phyloP scores from a whole-genome alignment of 2,797 vertebrate genomes.

The Enteromius afrohamiltoni region DNA sequence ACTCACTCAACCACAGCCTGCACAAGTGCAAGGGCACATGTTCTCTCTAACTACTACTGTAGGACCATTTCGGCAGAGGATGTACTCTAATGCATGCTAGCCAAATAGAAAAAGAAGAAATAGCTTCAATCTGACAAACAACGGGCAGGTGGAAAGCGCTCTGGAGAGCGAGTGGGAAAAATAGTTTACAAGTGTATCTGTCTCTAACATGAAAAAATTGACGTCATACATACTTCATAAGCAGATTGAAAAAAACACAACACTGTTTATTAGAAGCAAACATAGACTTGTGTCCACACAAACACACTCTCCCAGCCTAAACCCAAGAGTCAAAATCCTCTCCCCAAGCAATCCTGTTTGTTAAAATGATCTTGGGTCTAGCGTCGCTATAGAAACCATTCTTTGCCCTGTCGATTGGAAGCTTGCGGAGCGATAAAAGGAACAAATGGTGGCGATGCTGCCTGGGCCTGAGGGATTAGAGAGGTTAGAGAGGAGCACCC shows the following conservation, averaged over 20 bases:
- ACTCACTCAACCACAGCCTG: conserved; percentile 5
- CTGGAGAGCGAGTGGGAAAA: conserved; percentile 19
- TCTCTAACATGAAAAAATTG: conserved; percentile 7
- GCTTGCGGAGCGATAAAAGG: conserved; percentile 65
- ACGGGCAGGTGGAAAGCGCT: conserved; percentile 14
- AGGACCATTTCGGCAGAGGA: conserved; percentile 25
- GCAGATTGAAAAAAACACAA: not conserved
- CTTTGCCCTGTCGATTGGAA: conserved; percentile 64
- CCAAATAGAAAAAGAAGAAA: conserved; percentile 32
- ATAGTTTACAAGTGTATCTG: conserved; percentile 21
- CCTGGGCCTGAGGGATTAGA: conserved; percentile 46
- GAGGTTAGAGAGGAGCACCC: conserved; percentile 53
- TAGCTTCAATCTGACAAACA: conserved; percentile 25
- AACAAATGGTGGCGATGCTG: conserved; percentile 67
- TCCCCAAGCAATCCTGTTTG: conserved; percentile 52
- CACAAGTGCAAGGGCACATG: conserved; percentile 23
- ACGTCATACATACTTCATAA: conserved; percentile 2
- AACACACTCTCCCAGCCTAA: conserved; percentile 30
- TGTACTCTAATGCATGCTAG: conserved; percentile 20
- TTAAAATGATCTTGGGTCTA: conserved; percentile 59
- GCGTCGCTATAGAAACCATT: conserved; percentile 79
- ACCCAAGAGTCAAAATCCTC: conserved; percentile 38
- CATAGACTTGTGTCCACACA: conserved; percentile 30
- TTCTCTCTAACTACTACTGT: conserved; percentile 31
- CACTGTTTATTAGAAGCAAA: not conserved